Evolutionary conservation across 2,888 invertebrate species (phyloP).

Genomic region (Lithosia quadra): DNA sequence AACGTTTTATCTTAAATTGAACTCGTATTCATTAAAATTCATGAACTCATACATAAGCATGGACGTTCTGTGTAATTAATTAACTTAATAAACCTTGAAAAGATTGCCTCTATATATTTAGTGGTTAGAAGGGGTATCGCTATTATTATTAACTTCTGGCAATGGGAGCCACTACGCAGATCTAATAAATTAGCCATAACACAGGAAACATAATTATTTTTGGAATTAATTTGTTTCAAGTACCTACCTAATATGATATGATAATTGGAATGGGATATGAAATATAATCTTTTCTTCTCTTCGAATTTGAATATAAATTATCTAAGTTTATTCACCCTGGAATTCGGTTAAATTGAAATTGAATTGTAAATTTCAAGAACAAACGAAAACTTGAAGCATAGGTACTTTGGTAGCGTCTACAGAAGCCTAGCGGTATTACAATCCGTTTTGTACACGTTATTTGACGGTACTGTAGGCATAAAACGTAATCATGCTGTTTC

Average conservation of each 20-base stretch:
- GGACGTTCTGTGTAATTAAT: slow-evolving; percentile 44
- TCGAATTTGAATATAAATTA: not conserved
- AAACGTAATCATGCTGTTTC: slow-evolving; percentile 26
- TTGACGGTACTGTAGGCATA: slow-evolving; percentile 14
- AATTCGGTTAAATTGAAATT: not conserved
- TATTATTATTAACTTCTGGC: slow-evolving; percentile 16
- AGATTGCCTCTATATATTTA: slow-evolving; percentile 21
- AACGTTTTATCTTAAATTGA: slow-evolving; percentile 33
- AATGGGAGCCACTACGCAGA: slow-evolving; percentile 9
- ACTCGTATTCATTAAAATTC: slow-evolving; percentile 40
- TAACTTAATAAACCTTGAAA: slow-evolving; percentile 46
- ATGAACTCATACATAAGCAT: slow-evolving; percentile 46
- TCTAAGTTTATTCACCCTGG: slow-evolving; percentile 9
- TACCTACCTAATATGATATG: not conserved
- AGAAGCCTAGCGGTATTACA: slow-evolving; percentile 14
- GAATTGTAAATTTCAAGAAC: slow-evolving; percentile 7
- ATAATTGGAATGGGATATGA: not conserved
- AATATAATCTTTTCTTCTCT: not conserved
- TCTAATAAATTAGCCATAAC: slow-evolving; percentile 8
- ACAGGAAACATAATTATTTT: slow-evolving; percentile 23
- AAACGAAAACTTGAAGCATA: slow-evolving; percentile 1
- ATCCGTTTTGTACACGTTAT: slow-evolving; percentile 23
- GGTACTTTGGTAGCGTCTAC: not conserved
- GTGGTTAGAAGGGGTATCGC: slow-evolving; percentile 22
- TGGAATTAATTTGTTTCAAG: not conserved